Percentiles rank a stretch among this genome's conserved stretches.
These are phyloP conservation scores for Aleiodes leptofemur DNA, from an alignment of 2,888 invertebrate species.

Conservation along the genomic window DNA sequence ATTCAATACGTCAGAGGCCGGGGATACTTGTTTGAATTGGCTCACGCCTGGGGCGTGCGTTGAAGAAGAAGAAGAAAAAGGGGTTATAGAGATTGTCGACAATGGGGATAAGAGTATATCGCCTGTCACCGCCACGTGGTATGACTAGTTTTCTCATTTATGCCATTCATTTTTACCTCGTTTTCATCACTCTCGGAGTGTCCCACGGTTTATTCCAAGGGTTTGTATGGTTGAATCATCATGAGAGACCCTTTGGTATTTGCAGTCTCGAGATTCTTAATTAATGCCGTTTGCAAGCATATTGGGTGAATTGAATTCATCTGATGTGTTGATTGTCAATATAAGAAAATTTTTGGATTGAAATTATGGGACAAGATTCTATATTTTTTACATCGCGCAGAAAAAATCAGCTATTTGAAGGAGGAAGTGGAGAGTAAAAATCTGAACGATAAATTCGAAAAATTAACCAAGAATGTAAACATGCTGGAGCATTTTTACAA, in stretches of 20 bases:
- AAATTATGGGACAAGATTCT: too few species aligned
- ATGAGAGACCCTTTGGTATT: neutral
- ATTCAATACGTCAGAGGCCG: slow-evolving; percentile 31
- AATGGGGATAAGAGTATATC: slow-evolving; percentile 27
- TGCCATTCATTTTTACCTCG: slow-evolving; percentile 21
- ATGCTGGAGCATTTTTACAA: too few species aligned
- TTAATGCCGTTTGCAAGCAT: slow-evolving; percentile 24
- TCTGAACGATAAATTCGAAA: too few species aligned
- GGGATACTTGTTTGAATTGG: slow-evolving; percentile 38
- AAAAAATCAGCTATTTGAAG: too few species aligned
- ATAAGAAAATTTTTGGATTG: too few species aligned
- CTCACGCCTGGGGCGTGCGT: slow-evolving; percentile 23
- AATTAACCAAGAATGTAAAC: too few species aligned
- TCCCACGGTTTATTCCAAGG: slow-evolving; percentile 39
- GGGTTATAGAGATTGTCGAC: slow-evolving; percentile 9
- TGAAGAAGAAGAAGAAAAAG: slow-evolving; percentile 17
- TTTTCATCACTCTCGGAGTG: slow-evolving; percentile 41
- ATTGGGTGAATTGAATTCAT: too few species aligned
- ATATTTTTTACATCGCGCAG: too few species aligned
- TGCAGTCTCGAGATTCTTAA: neutral
- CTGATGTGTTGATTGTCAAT: too few species aligned
- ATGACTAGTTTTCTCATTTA: neutral
- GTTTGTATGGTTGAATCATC: neutral
- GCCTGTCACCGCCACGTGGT: slow-evolving; percentile 30
- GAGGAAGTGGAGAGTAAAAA: too few species aligned